Base-by-base conservation (phyloP, 2,888 invertebrate genomes). In the Spisula solida region DNA sequence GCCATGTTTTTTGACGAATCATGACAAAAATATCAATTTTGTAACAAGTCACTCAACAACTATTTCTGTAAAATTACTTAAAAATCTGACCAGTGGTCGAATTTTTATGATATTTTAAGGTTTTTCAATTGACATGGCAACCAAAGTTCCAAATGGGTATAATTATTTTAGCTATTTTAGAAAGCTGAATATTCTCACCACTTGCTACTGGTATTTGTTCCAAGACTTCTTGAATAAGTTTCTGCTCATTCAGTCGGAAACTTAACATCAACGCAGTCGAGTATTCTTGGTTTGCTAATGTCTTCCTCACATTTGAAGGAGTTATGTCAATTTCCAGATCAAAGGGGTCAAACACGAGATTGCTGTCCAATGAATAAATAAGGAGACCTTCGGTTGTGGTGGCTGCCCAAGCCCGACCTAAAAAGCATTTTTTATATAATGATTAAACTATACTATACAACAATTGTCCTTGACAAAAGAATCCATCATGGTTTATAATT, bases 341-440 rank as follows among this genome's bases (percentile, higher is more conserved):
- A 97, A 98, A 99, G 0, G 99, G 99, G 97, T 99, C 99, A 96
- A 99, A 99, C 0, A 98, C 97, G 31, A 98, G 97, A 41, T 94
- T 94, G 81, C 98, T 98, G 93, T 98, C 98, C 83, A 98, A 97
- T 0, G 98, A 98, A 97, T 99, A 99, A 56, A 99, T 97, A 10
- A 99, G 97, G 0, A 99, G 97, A 0, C 99, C 99, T 97, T 99
- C 99, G 0, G 99, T 99, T 0, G 99, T 98, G 0, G 98, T 98
- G 0, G 99, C 98, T 0, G 98, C 98, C 98, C 99, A 99, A 12
- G 98, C 95, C 80, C 97, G 95, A 29, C 97, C 97, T 97, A 91
- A 2, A 91, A 84, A 8, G n/a, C 5, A 25, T 25, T 25, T n/a
- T 25, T n/a, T 25, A 25, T 66, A 5, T 25, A 66, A 16, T 51